Evolutionary conservation across 2,888 invertebrate genomes (phyloP).

Genomic region (Amorpha juglandis): DNA sequence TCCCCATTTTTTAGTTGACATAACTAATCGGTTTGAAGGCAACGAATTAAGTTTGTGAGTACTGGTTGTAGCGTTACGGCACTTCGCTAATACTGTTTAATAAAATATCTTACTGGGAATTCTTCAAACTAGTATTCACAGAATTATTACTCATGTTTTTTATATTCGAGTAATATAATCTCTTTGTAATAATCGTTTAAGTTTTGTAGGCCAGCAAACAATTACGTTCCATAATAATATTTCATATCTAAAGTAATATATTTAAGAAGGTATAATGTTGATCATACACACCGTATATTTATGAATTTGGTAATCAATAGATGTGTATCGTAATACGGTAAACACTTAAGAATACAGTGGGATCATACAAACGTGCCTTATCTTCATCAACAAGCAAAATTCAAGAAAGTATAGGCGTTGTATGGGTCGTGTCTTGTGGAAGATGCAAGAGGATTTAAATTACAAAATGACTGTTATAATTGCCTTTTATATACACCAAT

Average conservation of each 20-base stretch:
- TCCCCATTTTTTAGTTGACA: too few relatives aligned
- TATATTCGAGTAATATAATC: too few relatives aligned
- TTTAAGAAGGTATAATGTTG: not conserved
- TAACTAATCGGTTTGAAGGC: not conserved
- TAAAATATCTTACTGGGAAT: not conserved
- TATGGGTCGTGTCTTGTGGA: not conserved
- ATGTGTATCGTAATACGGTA: conserved; percentile 13
- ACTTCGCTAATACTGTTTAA: too few relatives aligned
- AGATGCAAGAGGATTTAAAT: not conserved
- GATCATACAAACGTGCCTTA: conserved; percentile 12
- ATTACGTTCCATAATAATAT: not conserved
- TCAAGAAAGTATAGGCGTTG: not conserved
- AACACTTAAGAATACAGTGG: conserved; percentile 11
- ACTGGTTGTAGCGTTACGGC: not conserved
- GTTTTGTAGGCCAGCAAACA: not conserved
- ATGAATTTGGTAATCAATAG: conserved; percentile 16
- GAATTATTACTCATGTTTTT: not conserved
- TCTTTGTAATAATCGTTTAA: too few relatives aligned
- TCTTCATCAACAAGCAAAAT: not conserved
- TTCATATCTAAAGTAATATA: not conserved
- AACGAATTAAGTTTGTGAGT: not conserved
- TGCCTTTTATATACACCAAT: too few relatives aligned
- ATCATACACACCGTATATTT: not conserved
- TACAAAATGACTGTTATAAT: not conserved
- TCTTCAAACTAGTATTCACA: not conserved